Base-by-base conservation (phyloP, 2,888 invertebrate species). In the Tenthredo livida region DNA sequence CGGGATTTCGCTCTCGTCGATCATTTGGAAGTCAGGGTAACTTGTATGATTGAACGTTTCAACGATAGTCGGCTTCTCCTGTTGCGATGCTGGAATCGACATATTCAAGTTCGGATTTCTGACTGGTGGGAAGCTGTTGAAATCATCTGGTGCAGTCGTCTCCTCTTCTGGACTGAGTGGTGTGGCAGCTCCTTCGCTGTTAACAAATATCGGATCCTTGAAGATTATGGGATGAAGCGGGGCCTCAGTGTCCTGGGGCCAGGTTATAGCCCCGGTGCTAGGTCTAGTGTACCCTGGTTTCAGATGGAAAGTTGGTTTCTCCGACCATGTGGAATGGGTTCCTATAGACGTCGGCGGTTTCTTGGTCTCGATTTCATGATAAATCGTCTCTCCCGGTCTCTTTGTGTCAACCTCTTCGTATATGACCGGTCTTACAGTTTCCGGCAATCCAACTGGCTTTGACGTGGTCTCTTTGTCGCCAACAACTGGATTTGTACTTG, bases 91-190 rank as follows among this genome's bases (percentile, higher is more conserved):
- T 0, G 95, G 94, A 0, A 95, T 94, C 0, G 97, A 96, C 89
- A 96, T 95, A 87, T 97, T 97, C 0, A 97, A 93, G 93, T 97
- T 96, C 0, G 97, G 97, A 92, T 97, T 97, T 75, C 97, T 95
- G 0, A 97, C 97, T 0, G 97, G 97, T 21, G 97, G 97, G 94
- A 98, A 98, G 89, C 97, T 97, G 54, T 96, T 96, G 33, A 96
- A 93, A 86, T 97, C 96, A 89, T 97, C 96, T 0, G 95, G 95
- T 0, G 91, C 91, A 33, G 96, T 95, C 0, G 97, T 96, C 87
- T 96, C 96, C 9, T 95, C 94, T 88, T 96, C 96, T 17, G 73
- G 84, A 25, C 47, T 73, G 15, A 37, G 25, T 25, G 75, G 40
- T 15, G 84, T 61, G 33, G 73, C 58, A 40, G 25, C n/a, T 17